Evolutionary conservation across 2,797 vertebrate genomes (phyloP), one percentile per base, ranked within the genome.

Genomic region (Enteromius paludinosus): DNA sequence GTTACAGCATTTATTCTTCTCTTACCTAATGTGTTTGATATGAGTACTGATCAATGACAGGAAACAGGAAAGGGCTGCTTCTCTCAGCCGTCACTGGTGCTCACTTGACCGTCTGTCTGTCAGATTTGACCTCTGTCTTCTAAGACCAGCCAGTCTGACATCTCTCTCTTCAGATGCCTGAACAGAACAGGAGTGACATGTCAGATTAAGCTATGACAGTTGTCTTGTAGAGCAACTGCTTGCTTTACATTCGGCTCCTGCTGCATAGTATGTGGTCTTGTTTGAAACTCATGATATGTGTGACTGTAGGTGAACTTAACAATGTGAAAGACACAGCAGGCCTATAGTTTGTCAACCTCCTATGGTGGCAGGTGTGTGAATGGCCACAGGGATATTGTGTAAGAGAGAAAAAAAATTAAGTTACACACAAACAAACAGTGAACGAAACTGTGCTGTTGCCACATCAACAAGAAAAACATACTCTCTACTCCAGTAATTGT

Each of bases 301-400:
- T 82, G 1, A 1, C 0, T 43, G 33, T 9, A 49, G 54, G 38
- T 86, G 77, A 83, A 69, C 75, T 69, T 81, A 49, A 28, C 52
- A 45, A 81, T 82, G 84, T 70, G 78, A 75, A 79, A 64, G 35
- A 66, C 28, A 79, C 81, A 83, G 76, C 62, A 83, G 84, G 59
- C 52, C 54, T n/a, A n/a, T 77, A 64, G 62, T 83, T 18, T 86
- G 84, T 49, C 59, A 47, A 47, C 49, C 33, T 61, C 30, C 12
- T 69, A 49, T 56, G 65, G 66, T 81, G 20, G 62, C 5, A 62
- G 82, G 61, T 56, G 28, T 41, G 64, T 77, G 65, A 72, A 76
- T 45, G n/a, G 62, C 38, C 56, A 77, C 17, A 77, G 15, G 9
- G 38, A 62, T 43, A 77, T 20, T 43, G 35, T 75, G 2, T 43